A percentile compares a stretch with the other conserved stretches of the same genome.
Conservation (phyloP, 2,797 vertebrate genomes). For the Pristis pectinata region DNA sequence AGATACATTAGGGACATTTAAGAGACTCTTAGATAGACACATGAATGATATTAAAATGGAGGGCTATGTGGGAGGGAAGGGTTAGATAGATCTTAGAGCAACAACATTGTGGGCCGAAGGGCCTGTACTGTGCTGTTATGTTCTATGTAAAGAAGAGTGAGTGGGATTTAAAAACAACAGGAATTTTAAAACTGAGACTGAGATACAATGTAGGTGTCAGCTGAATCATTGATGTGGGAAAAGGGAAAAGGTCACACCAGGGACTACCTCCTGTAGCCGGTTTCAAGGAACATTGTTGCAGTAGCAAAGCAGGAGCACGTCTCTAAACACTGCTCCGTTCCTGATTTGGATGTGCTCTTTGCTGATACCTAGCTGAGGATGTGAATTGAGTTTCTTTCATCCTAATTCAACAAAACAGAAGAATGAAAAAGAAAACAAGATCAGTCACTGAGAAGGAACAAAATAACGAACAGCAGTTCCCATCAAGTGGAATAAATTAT, state of each 20-base stretch:
- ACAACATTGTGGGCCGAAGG: too few relatives aligned
- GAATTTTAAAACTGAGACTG: neutral
- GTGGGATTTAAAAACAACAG: neutral
- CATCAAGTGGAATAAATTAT: slow-evolving; percentile 14
- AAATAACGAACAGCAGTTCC: neutral
- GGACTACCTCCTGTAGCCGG: neutral
- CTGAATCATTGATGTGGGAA: neutral
- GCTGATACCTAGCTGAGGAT: neutral
- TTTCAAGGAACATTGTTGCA: neutral
- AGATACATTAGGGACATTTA: too few relatives aligned
- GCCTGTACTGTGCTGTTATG: too few relatives aligned
- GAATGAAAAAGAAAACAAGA: neutral
- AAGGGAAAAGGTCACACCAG: neutral
- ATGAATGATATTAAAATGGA: too few relatives aligned
- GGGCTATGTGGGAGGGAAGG: too few relatives aligned
- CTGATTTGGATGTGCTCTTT: neutral
- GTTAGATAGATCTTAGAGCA: too few relatives aligned
- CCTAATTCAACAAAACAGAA: neutral
- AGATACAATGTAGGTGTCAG: neutral
- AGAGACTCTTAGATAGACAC: too few relatives aligned
- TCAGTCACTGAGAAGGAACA: neutral
- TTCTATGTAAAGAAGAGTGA: too few relatives aligned
- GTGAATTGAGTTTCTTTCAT: neutral
- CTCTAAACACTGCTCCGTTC: neutral
- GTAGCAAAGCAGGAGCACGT: neutral